A percentile compares a stretch with the other conserved stretches of the same genome.
phyloP scores from a whole-genome alignment of 2,797 vertebrate genomes.

The Lutjanus campechanus region DNA sequence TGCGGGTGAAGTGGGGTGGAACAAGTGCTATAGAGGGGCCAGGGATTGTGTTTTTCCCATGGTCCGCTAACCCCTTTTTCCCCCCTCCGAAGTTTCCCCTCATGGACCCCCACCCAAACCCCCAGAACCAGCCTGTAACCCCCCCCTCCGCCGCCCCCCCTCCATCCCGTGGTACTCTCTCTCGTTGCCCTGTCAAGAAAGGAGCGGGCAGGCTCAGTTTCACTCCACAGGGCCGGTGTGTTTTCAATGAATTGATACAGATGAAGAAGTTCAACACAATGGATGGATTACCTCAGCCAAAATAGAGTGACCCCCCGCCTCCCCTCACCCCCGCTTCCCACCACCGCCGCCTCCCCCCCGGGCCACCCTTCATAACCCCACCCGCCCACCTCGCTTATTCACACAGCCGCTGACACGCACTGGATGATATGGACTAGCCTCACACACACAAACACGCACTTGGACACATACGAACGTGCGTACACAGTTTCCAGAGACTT shows the following conservation, averaged over 20 bases:
- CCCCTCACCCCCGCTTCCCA: not conserved
- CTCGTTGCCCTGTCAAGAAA: constrained; percentile 80
- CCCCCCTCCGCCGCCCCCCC: not conserved
- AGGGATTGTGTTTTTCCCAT: constrained; percentile 88
- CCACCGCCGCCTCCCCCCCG: constrained; percentile 23
- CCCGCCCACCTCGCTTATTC: constrained; percentile 63
- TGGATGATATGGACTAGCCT: constrained; percentile 47
- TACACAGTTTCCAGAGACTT: not conserved
- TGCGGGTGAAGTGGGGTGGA: constrained; percentile 86
- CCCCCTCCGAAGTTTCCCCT: constrained; percentile 50
- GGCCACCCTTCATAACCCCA: constrained; percentile 50
- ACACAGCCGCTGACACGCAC: constrained; percentile 67
- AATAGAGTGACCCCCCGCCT: constrained; percentile 71
- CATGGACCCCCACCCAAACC: constrained; percentile 55
- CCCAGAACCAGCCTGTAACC: constrained; percentile 1
- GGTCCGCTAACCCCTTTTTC: constrained; percentile 77
- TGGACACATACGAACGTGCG: not conserved
- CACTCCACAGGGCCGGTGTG: constrained; percentile 87
- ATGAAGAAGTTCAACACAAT: constrained; percentile 88
- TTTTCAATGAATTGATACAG: constrained; percentile 90
- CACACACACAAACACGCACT: constrained; percentile 17
- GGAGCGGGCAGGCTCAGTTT: constrained; percentile 86
- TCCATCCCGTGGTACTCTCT: constrained; percentile 27
- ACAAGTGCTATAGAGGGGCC: constrained; percentile 84
- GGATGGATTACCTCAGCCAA: constrained; percentile 87